These are phyloP conservation scores for Zaprionus davidi DNA, from an alignment of 1,140 invertebrate genomes.

Conservation along the genomic window DNA sequence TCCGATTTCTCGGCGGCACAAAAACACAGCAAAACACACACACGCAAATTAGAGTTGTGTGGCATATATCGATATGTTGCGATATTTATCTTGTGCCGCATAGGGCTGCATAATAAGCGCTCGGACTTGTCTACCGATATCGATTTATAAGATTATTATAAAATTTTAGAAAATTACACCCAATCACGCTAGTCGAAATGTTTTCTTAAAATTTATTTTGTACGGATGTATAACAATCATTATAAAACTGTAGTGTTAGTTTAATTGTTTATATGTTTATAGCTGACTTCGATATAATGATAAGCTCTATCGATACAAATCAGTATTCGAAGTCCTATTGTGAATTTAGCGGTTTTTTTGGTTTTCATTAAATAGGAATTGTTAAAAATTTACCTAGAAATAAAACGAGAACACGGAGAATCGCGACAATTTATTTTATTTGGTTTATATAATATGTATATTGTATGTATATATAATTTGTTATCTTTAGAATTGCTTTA, in stretches of 20 bases:
- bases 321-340: background rate
- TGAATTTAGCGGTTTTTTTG: background rate
- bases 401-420: conserved; percentile 18
- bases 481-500: conserved; percentile 84
- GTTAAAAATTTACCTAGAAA: background rate
- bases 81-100: background rate
- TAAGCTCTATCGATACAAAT: background rate
- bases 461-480: conserved; percentile 78
- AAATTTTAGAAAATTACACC: no score
- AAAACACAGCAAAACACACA: conserved; percentile 49
- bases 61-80: conserved; percentile 21
- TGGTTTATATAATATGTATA: conserved; percentile 75
- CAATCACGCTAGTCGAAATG: no score
- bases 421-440: conserved; percentile 57
- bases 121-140: background rate
- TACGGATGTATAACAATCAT: background rate
- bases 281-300: background rate
- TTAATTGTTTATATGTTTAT: no score
- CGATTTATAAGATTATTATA: no score
- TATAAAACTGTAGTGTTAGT: background rate
- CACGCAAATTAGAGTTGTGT: conserved; percentile 28
- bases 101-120: conserved; percentile 6
- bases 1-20: conserved; percentile 61
- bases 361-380: background rate
- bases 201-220: no score